phyloP scores from a whole-genome alignment of 2,888 invertebrate species.

The Protonemura montana region DNA sequence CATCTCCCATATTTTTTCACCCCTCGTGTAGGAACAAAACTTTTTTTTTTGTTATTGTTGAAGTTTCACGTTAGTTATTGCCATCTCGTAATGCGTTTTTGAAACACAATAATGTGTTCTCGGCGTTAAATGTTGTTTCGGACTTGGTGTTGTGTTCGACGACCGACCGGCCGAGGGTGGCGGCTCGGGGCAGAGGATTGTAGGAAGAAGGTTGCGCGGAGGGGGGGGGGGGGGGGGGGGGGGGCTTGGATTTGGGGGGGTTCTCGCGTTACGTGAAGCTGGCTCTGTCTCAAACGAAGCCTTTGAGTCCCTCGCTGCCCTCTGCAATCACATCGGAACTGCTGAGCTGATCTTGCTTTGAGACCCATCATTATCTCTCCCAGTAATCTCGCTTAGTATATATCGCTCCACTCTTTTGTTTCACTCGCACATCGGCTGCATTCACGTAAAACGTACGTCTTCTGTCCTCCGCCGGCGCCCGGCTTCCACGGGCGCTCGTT shows the following conservation, averaged over 20 bases:
- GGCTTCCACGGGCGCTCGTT: background rate
- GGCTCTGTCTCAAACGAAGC: background rate
- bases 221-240: background rate
- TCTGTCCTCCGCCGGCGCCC: background rate
- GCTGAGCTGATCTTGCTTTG: background rate
- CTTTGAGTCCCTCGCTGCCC: background rate
- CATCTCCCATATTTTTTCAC: slow-evolving; percentile 15
- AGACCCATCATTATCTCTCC: slow-evolving; percentile 20
- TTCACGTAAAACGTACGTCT: background rate
- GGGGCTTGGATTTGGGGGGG: no score
- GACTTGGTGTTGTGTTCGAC: slow-evolving; percentile 21
- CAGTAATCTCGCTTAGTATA: slow-evolving; percentile 14
- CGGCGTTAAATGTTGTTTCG: background rate
- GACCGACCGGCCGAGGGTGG: background rate
- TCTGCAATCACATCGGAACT: slow-evolving; percentile 24
- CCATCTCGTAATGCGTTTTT: slow-evolving; percentile 1
- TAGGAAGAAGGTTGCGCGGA: background rate
- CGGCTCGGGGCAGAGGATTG: background rate
- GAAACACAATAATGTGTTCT: slow-evolving; percentile 16
- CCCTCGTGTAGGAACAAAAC: background rate
- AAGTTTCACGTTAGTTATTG: slow-evolving; percentile 18
- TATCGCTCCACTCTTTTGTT: slow-evolving; percentile 2
- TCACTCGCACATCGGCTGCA: background rate
- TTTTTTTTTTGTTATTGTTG: background rate
- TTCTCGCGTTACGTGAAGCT: background rate